Percentiles rank a stretch among this genome's conserved stretches.
These are phyloP conservation scores for Remorina albescens DNA, from an alignment of 2,797 vertebrate genomes.

Conservation along the genomic window DNA sequence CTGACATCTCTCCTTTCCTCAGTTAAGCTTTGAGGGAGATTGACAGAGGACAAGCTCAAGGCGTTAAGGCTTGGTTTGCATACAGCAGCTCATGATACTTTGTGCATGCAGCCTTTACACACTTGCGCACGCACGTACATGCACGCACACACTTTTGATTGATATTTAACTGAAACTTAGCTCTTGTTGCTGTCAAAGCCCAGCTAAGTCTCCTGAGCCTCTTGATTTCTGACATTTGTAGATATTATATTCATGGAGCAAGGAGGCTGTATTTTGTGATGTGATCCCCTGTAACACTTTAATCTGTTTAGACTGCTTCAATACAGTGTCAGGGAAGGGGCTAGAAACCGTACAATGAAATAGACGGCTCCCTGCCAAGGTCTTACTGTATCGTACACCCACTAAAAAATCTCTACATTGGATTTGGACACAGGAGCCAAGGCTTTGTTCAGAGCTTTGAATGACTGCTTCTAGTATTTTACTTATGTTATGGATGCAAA, in stretches of 20 bases:
- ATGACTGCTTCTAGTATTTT: conserved; percentile 26
- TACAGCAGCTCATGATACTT: conserved; percentile 70
- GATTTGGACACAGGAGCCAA: conserved; percentile 43
- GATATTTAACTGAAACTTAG: conserved; percentile 87
- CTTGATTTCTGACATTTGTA: conserved; percentile 86
- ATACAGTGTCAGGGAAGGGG: conserved; percentile 71
- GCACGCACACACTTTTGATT: conserved; percentile 76
- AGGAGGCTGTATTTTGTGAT: conserved; percentile 76
- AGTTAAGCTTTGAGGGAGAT: conserved; percentile 78
- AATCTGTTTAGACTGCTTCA: conserved; percentile 87
- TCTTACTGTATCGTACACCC: conserved; percentile 48
- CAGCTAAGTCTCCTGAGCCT: conserved; percentile 83
- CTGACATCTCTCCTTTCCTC: conserved; percentile 79
- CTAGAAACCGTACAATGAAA: conserved; percentile 74
- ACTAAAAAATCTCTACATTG: conserved; percentile 46
- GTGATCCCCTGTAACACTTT: conserved; percentile 85
- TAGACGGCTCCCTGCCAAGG: conserved; percentile 69
- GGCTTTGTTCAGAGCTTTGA: conserved; percentile 45
- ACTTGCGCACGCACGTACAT: neutral
- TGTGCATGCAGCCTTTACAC: conserved; percentile 47
- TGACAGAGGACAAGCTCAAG: conserved; percentile 85
- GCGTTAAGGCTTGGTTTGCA: conserved; percentile 74
- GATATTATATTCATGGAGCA: conserved; percentile 82
- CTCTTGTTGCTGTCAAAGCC: conserved; percentile 84
- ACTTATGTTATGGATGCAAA: conserved; percentile 3